A percentile compares a stretch with the other conserved stretches of the same genome.
Evolutionary conservation across 1,140 invertebrate species (phyloP).

Genomic region (Pararge aegeria): DNA sequence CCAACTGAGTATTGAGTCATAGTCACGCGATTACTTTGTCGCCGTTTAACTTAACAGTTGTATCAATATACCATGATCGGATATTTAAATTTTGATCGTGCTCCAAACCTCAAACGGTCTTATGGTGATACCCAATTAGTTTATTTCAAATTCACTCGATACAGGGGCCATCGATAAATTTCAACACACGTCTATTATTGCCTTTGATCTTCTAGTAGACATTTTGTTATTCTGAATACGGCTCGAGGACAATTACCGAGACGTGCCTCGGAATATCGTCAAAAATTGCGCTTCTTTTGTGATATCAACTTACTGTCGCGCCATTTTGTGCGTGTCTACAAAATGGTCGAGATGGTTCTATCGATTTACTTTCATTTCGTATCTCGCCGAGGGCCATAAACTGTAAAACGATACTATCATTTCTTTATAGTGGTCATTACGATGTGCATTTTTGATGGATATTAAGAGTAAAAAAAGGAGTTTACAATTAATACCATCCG

Average conservation of each 20-base stretch:
- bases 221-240: constrained; percentile 66
- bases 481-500: constrained; percentile 62
- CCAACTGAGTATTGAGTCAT: constrained; percentile 22
- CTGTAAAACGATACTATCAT: constrained; percentile 57
- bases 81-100: constrained; percentile 53
- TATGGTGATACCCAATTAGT: constrained; percentile 56
- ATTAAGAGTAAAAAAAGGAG: constrained; percentile 55
- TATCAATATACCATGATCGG: constrained; percentile 38
- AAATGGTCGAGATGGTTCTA: constrained; percentile 41
- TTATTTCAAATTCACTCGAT: constrained; percentile 61
- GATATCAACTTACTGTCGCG: constrained; percentile 37
- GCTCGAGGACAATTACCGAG: constrained; percentile 60
- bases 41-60: constrained; percentile 38
- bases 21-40: constrained; percentile 21
- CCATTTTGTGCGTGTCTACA: constrained; percentile 55
- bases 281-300: constrained; percentile 57
- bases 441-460: constrained; percentile 72
- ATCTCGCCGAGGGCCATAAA: constrained; percentile 47
- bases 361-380: constrained; percentile 52
- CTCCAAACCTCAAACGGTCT: constrained; percentile 29
- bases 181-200: constrained; percentile 70
- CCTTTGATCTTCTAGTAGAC: constrained; percentile 71
- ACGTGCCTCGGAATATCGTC: constrained; percentile 66
- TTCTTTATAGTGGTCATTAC: constrained; percentile 59
- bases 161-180: constrained; percentile 65